phyloP scores from a whole-genome alignment of 1,140 invertebrate species.

The Drosophila sp. region DNA sequence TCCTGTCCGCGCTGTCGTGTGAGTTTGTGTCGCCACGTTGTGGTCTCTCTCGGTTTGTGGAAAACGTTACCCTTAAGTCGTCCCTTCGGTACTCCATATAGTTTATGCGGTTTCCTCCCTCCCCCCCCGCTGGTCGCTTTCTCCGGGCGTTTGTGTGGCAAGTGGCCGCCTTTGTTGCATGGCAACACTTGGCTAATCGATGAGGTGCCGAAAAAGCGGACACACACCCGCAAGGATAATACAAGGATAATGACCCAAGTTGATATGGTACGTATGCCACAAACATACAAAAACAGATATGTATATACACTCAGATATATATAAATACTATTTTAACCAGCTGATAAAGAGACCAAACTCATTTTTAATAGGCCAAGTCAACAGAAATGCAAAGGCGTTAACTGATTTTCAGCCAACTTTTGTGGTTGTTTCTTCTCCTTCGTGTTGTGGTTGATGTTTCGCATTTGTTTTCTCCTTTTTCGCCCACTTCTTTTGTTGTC shows the following conservation, averaged over 20 bases:
- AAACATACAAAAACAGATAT: too few species aligned
- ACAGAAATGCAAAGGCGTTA: conserved; percentile 26
- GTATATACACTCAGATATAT: not conserved
- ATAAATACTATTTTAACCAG: conserved; percentile 21
- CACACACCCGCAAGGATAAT: conserved; percentile 65
- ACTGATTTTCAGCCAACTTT: conserved; percentile 41
- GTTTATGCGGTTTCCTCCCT: conserved; percentile 51
- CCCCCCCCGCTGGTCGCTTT: not conserved
- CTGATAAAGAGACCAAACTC: conserved; percentile 37
- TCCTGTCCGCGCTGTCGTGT: conserved; percentile 9
- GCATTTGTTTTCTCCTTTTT: not conserved
- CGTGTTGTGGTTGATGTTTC: not conserved
- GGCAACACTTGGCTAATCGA: conserved; percentile 82
- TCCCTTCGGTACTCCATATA: conserved; percentile 21
- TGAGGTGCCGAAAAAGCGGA: conserved; percentile 74
- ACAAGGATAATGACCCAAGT: conserved; percentile 83
- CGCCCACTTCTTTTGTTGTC: not conserved
- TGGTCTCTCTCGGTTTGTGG: conserved; percentile 29
- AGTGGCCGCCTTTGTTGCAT: conserved; percentile 68
- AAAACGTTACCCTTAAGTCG: conserved; percentile 18
- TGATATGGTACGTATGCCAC: conserved; percentile 56
- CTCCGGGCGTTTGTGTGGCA: conserved; percentile 58
- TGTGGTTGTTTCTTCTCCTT: not conserved
- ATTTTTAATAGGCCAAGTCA: conserved; percentile 39
- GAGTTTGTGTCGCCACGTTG: conserved; percentile 44